Evolutionary conservation across 2,113 vertebrate species (phyloP).

Genomic region (Hippocampus comes): DNA sequence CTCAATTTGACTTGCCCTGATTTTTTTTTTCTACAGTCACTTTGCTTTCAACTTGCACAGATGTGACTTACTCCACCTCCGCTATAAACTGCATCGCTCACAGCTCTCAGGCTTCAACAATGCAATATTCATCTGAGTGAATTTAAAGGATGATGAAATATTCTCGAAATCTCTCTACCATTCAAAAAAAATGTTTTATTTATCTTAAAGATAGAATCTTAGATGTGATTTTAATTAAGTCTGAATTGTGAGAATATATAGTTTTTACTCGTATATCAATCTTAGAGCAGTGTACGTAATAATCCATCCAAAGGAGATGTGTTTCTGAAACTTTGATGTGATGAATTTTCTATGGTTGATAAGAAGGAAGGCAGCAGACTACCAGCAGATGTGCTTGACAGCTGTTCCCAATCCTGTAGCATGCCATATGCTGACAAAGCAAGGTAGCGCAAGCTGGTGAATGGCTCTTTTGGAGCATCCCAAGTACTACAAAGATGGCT

Average conservation of each 20-base stretch:
- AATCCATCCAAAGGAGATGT: slow-evolving; percentile 1
- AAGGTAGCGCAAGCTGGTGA: slow-evolving; percentile 56
- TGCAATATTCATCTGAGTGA: not conserved
- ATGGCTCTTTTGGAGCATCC: slow-evolving; percentile 45
- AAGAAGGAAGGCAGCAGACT: slow-evolving; percentile 10
- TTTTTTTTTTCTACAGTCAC: too few relatives aligned
- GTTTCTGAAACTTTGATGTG: slow-evolving; percentile 12
- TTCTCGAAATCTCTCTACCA: not conserved
- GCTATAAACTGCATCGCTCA: slow-evolving; percentile 19
- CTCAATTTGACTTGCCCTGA: too few relatives aligned
- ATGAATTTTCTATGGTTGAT: slow-evolving; percentile 12
- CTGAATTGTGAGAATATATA: not conserved
- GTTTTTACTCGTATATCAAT: not conserved
- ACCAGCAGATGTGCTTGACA: slow-evolving; percentile 42
- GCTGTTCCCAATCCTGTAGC: slow-evolving; percentile 45
- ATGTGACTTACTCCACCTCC: not conserved
- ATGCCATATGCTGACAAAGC: slow-evolving; percentile 53
- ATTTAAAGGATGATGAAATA: not conserved
- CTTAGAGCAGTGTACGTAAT: not conserved
- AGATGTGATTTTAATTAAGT: not conserved
- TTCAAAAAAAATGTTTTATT: not conserved
- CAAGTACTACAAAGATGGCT: not conserved
- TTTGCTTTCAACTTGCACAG: too few relatives aligned
- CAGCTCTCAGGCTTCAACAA: slow-evolving; percentile 1
- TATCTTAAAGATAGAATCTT: too few relatives aligned